Percentiles rank a stretch among this genome's conserved stretches.
These are phyloP conservation scores for Corythucha ciliata DNA, from an alignment of 2,888 invertebrate species.

Conservation along the genomic window DNA sequence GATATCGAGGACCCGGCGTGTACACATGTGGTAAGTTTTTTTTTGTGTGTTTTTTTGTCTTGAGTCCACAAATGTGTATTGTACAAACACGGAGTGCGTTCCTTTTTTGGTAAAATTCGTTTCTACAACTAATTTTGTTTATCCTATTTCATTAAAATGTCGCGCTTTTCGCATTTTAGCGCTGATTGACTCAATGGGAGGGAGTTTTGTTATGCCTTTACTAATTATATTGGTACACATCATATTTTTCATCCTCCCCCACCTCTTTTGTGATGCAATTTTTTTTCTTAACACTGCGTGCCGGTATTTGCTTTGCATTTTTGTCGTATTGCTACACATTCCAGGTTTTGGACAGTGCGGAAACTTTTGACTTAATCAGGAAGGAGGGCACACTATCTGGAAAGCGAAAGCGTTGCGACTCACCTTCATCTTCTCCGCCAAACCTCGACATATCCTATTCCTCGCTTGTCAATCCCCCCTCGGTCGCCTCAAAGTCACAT, in stretches of 20 bases:
- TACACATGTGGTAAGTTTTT: slow-evolving; percentile 76
- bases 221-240: too few relatives aligned
- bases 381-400: slow-evolving; percentile 15
- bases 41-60: slow-evolving; percentile 4
- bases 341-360: slow-evolving; percentile 31
- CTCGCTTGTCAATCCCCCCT: slow-evolving; percentile 13
- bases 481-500: slow-evolving; percentile 21
- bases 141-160: too few relatives aligned
- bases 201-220: too few relatives aligned
- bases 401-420: slow-evolving; percentile 23
- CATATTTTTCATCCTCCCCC: too few relatives aligned
- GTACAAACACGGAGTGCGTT: too few relatives aligned
- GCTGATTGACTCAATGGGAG: too few relatives aligned
- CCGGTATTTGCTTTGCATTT: slow-evolving; percentile 3
- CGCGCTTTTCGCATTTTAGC: too few relatives aligned
- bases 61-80: too few relatives aligned
- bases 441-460: slow-evolving; percentile 11
- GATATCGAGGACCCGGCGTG: slow-evolving; percentile 71
- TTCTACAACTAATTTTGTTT: too few relatives aligned
- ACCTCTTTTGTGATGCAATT: too few relatives aligned
- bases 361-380: slow-evolving; percentile 27
- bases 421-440: slow-evolving; percentile 16
- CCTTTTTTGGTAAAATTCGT: too few relatives aligned
- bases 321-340: slow-evolving; percentile 18
- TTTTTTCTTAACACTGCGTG: too few relatives aligned